These are phyloP conservation scores for Phodopus roborovskii DNA, from an alignment of 2,113 vertebrate genomes.

Conservation along the genomic window DNA sequence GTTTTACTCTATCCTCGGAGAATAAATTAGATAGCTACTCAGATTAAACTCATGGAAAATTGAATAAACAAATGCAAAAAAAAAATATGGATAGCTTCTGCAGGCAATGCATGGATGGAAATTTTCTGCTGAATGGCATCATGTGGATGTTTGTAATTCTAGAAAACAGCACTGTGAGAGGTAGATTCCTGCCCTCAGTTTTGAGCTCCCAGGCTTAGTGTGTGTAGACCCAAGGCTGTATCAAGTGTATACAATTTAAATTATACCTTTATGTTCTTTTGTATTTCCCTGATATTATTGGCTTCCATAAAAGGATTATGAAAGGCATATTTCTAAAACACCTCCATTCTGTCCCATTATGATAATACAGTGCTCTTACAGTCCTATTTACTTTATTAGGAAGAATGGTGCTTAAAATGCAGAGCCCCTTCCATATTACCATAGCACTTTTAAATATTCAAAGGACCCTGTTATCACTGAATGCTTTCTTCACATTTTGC, in stretches of 20 bases:
- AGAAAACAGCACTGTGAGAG: not conserved
- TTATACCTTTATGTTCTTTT: not conserved
- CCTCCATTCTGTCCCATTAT: not conserved
- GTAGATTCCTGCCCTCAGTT: not conserved
- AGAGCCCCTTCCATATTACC: not conserved
- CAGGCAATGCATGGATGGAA: not conserved
- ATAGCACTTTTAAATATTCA: not conserved
- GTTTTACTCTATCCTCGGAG: conserved; percentile 84
- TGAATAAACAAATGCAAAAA: conserved; percentile 69
- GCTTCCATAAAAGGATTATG: not conserved
- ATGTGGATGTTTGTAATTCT: conserved; percentile 2
- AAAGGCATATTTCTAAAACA: not conserved
- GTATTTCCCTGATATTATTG: not conserved
- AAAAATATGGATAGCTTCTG: conserved; percentile 24
- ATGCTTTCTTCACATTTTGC: not conserved
- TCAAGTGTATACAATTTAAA: conserved; percentile 54
- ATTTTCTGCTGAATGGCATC: not conserved
- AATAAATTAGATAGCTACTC: conserved; percentile 82
- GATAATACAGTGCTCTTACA: not conserved
- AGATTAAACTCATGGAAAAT: conserved; percentile 76
- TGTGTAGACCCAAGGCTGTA: conserved; percentile 19
- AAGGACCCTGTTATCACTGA: not conserved
- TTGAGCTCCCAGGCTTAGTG: not conserved
- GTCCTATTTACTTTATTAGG: not conserved
- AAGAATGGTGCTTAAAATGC: not conserved